phyloP scores from a whole-genome alignment of 2,113 vertebrate species.

The Lycaon pictus region DNA sequence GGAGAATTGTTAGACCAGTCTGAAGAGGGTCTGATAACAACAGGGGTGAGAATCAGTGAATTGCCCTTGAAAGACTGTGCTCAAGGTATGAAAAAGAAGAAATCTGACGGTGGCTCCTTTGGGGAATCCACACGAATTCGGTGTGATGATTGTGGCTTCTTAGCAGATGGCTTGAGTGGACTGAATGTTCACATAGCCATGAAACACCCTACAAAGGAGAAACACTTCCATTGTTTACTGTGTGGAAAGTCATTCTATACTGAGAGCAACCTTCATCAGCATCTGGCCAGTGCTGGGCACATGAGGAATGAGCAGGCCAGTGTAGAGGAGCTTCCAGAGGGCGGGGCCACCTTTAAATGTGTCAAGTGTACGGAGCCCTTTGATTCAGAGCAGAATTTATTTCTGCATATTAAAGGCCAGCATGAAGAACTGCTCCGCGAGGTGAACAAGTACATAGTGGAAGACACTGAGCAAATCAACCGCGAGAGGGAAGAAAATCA shows the following conservation, averaged over 20 bases:
- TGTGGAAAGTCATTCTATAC: conserved; percentile 99
- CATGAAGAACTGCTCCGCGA: conserved; percentile 97
- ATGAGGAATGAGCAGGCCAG: conserved; percentile 96
- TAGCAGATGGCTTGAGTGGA: conserved; percentile 97
- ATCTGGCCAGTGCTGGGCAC: conserved; percentile 96
- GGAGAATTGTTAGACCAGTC: conserved; percentile 83
- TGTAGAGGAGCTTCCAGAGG: conserved; percentile 95
- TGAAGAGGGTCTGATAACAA: conserved; percentile 79
- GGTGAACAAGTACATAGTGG: conserved; percentile 98
- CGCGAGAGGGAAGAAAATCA: conserved; percentile 97
- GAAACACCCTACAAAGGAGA: conserved; percentile 98
- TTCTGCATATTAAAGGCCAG: conserved; percentile 98
- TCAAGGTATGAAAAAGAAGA: conserved; percentile 86
- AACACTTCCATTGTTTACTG: conserved; percentile 97
- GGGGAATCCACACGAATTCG: conserved; percentile 90
- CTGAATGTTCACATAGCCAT: conserved; percentile 99
- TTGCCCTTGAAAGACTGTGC: conserved; percentile 77
- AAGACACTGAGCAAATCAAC: conserved; percentile 99
- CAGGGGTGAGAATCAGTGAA: conserved; percentile 72
- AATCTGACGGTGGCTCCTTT: conserved; percentile 78
- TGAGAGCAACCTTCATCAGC: conserved; percentile 98
- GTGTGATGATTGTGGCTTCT: conserved; percentile 98
- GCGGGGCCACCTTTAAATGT: conserved; percentile 96
- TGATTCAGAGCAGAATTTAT: conserved; percentile 95
- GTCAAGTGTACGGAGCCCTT: conserved; percentile 97